Evolutionary conservation across 2,113 vertebrate genomes (phyloP), one percentile per base, ranked within the genome.

Genomic region (Arothron firmamentum): DNA sequence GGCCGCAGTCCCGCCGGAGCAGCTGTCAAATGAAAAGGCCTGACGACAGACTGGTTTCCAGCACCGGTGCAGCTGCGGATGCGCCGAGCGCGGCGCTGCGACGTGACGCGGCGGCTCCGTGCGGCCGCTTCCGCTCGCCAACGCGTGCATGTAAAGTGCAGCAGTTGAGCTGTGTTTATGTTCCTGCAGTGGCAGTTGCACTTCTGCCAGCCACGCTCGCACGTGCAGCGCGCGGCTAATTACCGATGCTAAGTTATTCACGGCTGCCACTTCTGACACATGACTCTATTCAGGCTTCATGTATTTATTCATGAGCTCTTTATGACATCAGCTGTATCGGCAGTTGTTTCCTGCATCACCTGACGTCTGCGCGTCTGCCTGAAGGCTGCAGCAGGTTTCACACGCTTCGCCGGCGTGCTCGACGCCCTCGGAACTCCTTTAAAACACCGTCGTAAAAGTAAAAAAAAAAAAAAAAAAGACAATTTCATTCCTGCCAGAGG

Each of bases 21-120:
- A 88, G 86, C 87, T 88, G 88, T 84, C 84, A 85, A 80, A 87
- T 75, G 74, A 82, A 90, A 67, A 68, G 68, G 25, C 75, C 52
- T n/a, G 80, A 81, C 52, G 81, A 87, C 85, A 81, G 82, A 81
- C 58, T 56, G 61, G 70, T 78, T 83, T 74, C 86, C 82, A 79
- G 71, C 85, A 78, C 71, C 46, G 79, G 75, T 81, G 82, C 83
- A 89, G 87, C 89, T 88, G 88, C 70, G 79, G 64, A 57, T 70
- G 50, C 74, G 81, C 81, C 70, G 70, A 45, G 72, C 66, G 62
- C 56, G 53, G 49, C 63, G 75, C 78, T 64, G 72, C 78, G 73
- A 70, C 14, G 21, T 21, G 72, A 81, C 74, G 76, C 65, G 65
- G 47, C 56, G 68, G 62, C 59, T 70, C 54, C 50, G 62, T 62